A percentile compares a stretch with the other conserved stretches of the same genome.
Conservation (phyloP, 2,113 vertebrate genomes). For the Sorex araneus region DNA sequence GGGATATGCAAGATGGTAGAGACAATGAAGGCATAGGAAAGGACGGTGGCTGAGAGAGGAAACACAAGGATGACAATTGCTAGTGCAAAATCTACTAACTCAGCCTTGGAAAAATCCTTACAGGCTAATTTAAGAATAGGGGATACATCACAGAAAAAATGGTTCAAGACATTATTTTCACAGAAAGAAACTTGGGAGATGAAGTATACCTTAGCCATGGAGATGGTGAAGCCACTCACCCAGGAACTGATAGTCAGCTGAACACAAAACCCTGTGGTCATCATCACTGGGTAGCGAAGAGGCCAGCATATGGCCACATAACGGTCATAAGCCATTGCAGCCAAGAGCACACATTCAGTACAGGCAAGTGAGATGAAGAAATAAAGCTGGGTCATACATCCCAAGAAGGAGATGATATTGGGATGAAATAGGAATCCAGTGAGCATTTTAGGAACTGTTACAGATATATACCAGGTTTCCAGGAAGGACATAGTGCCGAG, state of each 20-base stretch:
- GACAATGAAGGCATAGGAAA: slow-evolving; percentile 84
- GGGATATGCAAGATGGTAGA: slow-evolving; percentile 82
- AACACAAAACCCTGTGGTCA: slow-evolving; percentile 78
- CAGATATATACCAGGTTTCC: slow-evolving; percentile 84
- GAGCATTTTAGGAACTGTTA: slow-evolving; percentile 83
- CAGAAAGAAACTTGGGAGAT: slow-evolving; percentile 83
- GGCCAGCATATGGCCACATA: slow-evolving; percentile 82
- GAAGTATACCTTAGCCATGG: slow-evolving; percentile 81
- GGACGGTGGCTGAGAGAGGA: slow-evolving; percentile 79
- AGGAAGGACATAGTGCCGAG: slow-evolving; percentile 85
- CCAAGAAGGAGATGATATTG: slow-evolving; percentile 85
- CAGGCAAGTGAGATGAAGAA: slow-evolving; percentile 85
- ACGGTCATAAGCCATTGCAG: slow-evolving; percentile 84
- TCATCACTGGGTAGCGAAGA: slow-evolving; percentile 78
- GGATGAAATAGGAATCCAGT: slow-evolving; percentile 73
- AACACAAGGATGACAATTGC: slow-evolving; percentile 84
- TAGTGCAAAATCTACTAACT: slow-evolving; percentile 81
- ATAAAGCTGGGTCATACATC: slow-evolving; percentile 84
- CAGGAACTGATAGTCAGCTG: slow-evolving; percentile 78
- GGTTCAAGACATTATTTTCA: slow-evolving; percentile 82
- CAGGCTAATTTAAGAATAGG: slow-evolving; percentile 86
- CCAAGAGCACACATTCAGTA: slow-evolving; percentile 85
- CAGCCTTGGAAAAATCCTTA: slow-evolving; percentile 72
- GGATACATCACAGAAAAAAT: slow-evolving; percentile 86
- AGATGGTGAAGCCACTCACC: slow-evolving; percentile 81